A percentile compares a stretch with the other conserved stretches of the same genome.
Evolutionary conservation across 2,888 invertebrate genomes (phyloP).

Genomic region (Agriopis leucophaearia): DNA sequence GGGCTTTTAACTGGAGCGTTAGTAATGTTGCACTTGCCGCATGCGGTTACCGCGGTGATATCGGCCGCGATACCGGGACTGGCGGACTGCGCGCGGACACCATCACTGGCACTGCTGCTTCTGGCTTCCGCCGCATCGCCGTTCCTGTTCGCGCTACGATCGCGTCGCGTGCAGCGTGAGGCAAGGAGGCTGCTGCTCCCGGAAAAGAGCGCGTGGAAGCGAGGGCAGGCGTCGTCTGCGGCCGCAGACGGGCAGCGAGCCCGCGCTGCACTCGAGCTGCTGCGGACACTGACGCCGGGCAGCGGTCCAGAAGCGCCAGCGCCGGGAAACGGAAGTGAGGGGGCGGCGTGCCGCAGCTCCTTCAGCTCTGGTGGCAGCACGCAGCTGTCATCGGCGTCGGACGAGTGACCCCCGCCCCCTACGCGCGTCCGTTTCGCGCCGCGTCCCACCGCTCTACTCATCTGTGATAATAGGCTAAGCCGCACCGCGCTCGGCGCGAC

Average conservation of each 20-base stretch:
- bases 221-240: slow-evolving; percentile 84
- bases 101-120: slow-evolving; percentile 85
- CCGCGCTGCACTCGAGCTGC: slow-evolving; percentile 75
- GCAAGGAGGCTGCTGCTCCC: slow-evolving; percentile 74
- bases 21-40: slow-evolving; percentile 91
- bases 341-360: slow-evolving; percentile 86
- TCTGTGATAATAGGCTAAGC: slow-evolving; percentile 86
- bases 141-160: slow-evolving; percentile 92
- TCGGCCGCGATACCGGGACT: slow-evolving; percentile 82
- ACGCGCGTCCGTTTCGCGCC: slow-evolving; percentile 75
- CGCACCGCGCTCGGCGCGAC: slow-evolving; percentile 82
- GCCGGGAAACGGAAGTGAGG: slow-evolving; percentile 78
- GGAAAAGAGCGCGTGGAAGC: slow-evolving; percentile 83
- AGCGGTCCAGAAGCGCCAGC: slow-evolving; percentile 70
- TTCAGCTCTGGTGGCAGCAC: slow-evolving; percentile 89
- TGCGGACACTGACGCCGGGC: slow-evolving; percentile 78
- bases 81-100: slow-evolving; percentile 79
- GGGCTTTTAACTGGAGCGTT: slow-evolving; percentile 88
- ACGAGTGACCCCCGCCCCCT: slow-evolving; percentile 81
- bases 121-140: slow-evolving; percentile 90
- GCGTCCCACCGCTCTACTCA: slow-evolving; percentile 85
- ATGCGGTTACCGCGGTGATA: slow-evolving; percentile 76
- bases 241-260: slow-evolving; percentile 84
- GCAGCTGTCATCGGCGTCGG: slow-evolving; percentile 87
- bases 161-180: slow-evolving; percentile 87